Evolutionary conservation across 1,140 invertebrate genomes (phyloP), one percentile per base, ranked within the genome.

Genomic region (Ectropis grisescens): DNA sequence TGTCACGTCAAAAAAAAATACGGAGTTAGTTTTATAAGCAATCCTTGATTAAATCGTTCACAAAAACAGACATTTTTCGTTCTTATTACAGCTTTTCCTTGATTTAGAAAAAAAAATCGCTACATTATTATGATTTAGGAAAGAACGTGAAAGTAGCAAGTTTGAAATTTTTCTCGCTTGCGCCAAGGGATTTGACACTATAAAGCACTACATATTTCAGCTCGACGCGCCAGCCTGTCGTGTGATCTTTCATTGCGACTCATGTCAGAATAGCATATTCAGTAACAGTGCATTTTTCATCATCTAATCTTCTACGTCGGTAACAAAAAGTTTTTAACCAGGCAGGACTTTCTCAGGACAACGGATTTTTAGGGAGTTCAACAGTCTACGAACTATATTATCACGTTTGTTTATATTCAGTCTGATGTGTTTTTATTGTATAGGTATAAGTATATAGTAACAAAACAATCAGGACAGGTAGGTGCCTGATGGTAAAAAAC

Each of bases 211-310:
- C 41, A 47, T 53, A 52, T 53, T 50, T 47, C 37, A 49, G 32
- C 8, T 4, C 8, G 16, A 19, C 16, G 2, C 24, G 4, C 4
- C 6, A 2, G 10, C 4, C 10, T 26, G 24, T 26, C 24, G 23
- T 24, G 19, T 31, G 34, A 43, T 46, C 50, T 57, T 61, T 56
- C 49, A 49, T 31, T 33, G 39, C 44, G 27, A 38, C 43, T 34
- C 29, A 32, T 44, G 41, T 47, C 43, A 41, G 31, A 56, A 59
- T 65, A 44, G 47, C 25, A 57, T 56, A 70, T 65, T 59, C 58
- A 52, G 54, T 36, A 41, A 10, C 41, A 35, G 46, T 71, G 59
- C 58, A 68, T 68, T 61, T 70, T 70, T 60, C 50, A 60, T 58
- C 44, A 56, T 58, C 59, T 54, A 65, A 62, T 70, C 49, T 58